Conservation (phyloP, 2,113 vertebrate genomes). For the Podarcis cretensis region DNA sequence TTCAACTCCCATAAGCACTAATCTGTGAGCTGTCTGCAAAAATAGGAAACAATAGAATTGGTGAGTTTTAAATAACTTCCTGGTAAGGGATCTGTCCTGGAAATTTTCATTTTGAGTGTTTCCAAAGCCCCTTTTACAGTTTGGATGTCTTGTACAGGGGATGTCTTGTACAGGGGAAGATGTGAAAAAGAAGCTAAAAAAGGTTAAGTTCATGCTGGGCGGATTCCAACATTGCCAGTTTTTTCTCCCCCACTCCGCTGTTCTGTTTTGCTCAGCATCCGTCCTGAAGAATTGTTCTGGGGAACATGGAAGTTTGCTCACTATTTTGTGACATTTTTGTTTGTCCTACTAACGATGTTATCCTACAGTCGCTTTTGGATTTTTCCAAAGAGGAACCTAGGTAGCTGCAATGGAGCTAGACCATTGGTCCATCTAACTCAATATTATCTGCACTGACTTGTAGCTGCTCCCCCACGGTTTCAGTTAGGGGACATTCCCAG, state of each 20-base stretch:
- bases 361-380: too few relatives aligned
- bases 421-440: too few relatives aligned
- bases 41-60: background rate
- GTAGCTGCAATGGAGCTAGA: too few relatives aligned
- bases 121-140: background rate
- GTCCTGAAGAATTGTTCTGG: background rate
- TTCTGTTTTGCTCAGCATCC: background rate
- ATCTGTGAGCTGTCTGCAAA: background rate
- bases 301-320: background rate
- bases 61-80: background rate
- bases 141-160: background rate
- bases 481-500: too few relatives aligned
- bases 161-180: background rate
- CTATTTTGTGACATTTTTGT: background rate
- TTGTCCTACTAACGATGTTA: background rate
- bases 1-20: background rate
- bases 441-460: too few relatives aligned
- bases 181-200: background rate
- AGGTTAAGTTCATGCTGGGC: background rate
- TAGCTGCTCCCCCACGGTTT: too few relatives aligned
- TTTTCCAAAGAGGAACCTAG: too few relatives aligned
- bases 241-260: background rate
- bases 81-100: background rate
- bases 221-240: background rate
- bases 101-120: background rate